Percentiles rank a stretch among this genome's conserved stretches.
Evolutionary conservation across 2,113 vertebrate species (phyloP).

Genomic region (Bubo bubo): DNA sequence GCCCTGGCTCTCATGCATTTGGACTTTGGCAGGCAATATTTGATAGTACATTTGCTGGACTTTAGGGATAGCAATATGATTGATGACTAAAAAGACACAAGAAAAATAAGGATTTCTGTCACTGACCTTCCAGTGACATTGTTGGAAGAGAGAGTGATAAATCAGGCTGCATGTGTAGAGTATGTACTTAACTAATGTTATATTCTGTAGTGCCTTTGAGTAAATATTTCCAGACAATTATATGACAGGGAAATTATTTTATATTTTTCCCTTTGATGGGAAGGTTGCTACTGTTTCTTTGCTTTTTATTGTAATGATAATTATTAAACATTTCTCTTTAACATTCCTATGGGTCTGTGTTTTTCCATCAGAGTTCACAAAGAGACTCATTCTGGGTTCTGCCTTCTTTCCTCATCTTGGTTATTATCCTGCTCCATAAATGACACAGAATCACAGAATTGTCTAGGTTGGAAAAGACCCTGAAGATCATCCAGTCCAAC

Average conservation of each 20-base stretch:
- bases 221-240: neutral
- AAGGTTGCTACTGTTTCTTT: neutral
- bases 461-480: too few relatives aligned
- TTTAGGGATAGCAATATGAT: neutral
- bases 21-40: constrained; percentile 5
- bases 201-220: neutral
- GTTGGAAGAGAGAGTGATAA: neutral
- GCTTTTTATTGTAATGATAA: neutral
- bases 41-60: constrained; percentile 10
- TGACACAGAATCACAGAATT: neutral
- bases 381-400: neutral
- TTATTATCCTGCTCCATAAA: neutral
- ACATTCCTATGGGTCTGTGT: neutral
- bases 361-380: neutral
- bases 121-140: neutral
- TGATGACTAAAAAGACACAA: neutral
- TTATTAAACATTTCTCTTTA: neutral
- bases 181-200: neutral
- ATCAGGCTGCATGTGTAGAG: neutral
- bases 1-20: neutral
- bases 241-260: neutral
- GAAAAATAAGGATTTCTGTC: constrained; percentile 15
- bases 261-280: neutral
- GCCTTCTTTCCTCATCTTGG: neutral
- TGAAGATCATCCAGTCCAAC: too few relatives aligned